Conservation (phyloP, 2,888 invertebrate species). For the Hydraecia micacea region DNA sequence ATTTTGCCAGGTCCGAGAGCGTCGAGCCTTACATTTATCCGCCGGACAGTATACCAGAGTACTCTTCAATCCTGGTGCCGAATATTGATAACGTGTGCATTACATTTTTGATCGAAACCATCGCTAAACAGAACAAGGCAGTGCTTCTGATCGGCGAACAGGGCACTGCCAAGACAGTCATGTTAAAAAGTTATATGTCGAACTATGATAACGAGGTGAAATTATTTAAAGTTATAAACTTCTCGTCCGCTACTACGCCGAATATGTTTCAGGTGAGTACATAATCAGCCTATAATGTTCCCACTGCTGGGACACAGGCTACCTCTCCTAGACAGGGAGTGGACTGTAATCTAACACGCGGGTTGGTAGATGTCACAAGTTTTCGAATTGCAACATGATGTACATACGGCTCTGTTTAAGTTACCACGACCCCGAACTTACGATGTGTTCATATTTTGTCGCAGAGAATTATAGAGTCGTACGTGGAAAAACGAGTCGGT, state of each 20-base stretch:
- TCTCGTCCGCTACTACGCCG: slow-evolving; percentile 97
- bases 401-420: neutral
- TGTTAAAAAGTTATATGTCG: slow-evolving; percentile 95
- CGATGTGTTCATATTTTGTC: neutral
- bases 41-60: slow-evolving; percentile 93
- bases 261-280: slow-evolving; percentile 95
- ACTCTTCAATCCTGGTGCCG: slow-evolving; percentile 95
- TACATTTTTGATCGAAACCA: slow-evolving; percentile 94
- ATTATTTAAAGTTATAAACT: slow-evolving; percentile 95
- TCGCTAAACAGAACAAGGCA: slow-evolving; percentile 95
- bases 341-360: neutral
- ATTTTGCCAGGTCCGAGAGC: slow-evolving; percentile 85
- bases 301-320: neutral
- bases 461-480: slow-evolving; percentile 96
- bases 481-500: slow-evolving; percentile 97
- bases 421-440: neutral
- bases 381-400: neutral
- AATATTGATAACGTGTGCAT: slow-evolving; percentile 97
- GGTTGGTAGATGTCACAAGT: neutral
- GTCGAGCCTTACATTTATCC: slow-evolving; percentile 95
- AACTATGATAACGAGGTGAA: slow-evolving; percentile 94
- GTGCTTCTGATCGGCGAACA: slow-evolving; percentile 97
- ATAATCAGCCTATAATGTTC: neutral
- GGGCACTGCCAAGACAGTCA: slow-evolving; percentile 97
- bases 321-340: neutral